Evolutionary conservation across 2,888 invertebrate genomes (phyloP), one percentile per base, ranked within the genome.

Genomic region (Drosophila meridiana): DNA sequence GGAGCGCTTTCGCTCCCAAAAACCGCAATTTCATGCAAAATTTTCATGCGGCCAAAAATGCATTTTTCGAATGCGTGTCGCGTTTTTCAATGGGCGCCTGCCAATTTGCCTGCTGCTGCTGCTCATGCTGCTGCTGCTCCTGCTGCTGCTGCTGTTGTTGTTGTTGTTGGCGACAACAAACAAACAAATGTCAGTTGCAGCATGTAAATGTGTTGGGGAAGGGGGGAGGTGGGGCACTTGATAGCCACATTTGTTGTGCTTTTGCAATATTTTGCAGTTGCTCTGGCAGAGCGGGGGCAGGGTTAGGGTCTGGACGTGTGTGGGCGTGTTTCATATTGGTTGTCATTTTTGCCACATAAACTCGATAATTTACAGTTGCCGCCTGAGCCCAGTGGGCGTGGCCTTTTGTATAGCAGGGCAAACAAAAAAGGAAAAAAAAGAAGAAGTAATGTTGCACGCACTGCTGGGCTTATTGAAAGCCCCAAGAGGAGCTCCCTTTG

Each of bases 1-100:
- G 34, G 58, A 42, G 52, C 38, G 52, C 32, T 26, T 30, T n/a
- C 40, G 30, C 56, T 20, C 57, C 61, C 48, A 36, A 70, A 73
- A 71, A 71, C 86, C 84, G 70, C 89, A 89, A 84, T 84, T 87
- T 81, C 76, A 90, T 77, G 78, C 87, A 75, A 76, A 86, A 88
- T 87, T 83, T 77, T 69, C 26, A 20, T 36, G 61, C 52, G 36
- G 36, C 26, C 69, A 69, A 81, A 76, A 83, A 83, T 90, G 85
- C 78, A 90, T 85, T 85, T 90, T 90, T 76, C 71, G 76, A 69
- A 90, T 86, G 85, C 85, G 90, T 89, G 87, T 86, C 87, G 90
- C 85, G 90, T 83, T 89, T 82, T 74, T 77, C 65, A 62, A 63
- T 69, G 61, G 61, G 61, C 57, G 84, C 52, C 86, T 85, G 90